These are phyloP conservation scores for Hemitrygon akajei DNA, from an alignment of 2,797 vertebrate species.

Conservation along the genomic window DNA sequence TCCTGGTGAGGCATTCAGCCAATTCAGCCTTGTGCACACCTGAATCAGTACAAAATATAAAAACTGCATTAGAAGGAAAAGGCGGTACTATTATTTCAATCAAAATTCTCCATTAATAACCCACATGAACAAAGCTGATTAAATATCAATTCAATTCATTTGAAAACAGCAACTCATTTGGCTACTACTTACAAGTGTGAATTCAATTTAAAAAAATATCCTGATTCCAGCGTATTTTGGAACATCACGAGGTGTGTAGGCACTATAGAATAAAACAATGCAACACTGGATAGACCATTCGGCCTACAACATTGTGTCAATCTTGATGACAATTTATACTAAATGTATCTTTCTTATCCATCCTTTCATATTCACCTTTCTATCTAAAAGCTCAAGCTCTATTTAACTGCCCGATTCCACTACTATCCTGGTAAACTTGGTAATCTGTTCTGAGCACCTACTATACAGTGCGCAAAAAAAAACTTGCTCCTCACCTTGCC, in stretches of 20 bases:
- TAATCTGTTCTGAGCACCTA: no score
- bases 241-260: background rate
- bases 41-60: background rate
- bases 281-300: no score
- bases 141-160: background rate
- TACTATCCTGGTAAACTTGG: no score
- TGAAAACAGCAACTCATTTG: background rate
- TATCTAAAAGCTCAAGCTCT: no score
- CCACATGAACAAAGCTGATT: background rate
- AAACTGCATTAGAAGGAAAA: background rate
- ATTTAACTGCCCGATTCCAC: no score
- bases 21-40: background rate
- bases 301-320: no score
- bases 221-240: background rate
- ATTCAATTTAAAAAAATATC: background rate
- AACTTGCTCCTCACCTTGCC: no score
- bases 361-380: no score
- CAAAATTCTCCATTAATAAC: background rate
- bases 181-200: background rate
- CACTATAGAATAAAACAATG: background rate
- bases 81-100: no score
- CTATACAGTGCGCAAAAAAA: no score
- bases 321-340: no score
- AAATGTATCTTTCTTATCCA: no score
- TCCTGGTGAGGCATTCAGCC: background rate